Evolutionary conservation across 2,797 vertebrate genomes (phyloP).

Genomic region (Sebastes flavidus): DNA sequence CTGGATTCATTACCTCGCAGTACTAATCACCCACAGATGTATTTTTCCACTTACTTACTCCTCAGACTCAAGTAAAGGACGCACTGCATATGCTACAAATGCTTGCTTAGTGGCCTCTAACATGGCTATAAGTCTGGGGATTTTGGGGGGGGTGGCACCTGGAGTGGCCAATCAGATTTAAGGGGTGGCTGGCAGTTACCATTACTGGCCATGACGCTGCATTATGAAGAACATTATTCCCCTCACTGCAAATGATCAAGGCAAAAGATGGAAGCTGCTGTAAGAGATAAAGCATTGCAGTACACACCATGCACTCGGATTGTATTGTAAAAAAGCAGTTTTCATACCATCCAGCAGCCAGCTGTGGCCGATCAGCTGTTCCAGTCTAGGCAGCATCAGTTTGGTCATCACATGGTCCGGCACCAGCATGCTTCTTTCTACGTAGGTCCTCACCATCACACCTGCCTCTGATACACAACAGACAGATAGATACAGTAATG

Average conservation of each 20-base stretch:
- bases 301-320: neutral
- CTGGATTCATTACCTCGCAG: neutral
- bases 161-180: constrained; percentile 56
- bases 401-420: constrained; percentile 93
- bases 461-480: constrained; percentile 74
- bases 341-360: constrained; percentile 93
- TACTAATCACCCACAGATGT: constrained; percentile 21
- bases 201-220: neutral
- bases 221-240: neutral
- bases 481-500: constrained; percentile 9
- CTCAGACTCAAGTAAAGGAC: neutral
- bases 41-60: neutral
- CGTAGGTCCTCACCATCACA: constrained; percentile 88
- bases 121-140: neutral
- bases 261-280: neutral
- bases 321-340: neutral
- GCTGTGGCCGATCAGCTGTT: constrained; percentile 85
- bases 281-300: neutral
- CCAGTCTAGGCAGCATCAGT: constrained; percentile 88
- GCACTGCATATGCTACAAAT: neutral
- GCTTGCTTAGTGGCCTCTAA: neutral
- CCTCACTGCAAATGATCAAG: neutral
- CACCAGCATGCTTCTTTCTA: constrained; percentile 88
- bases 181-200: constrained; percentile 16
- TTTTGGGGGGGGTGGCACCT: constrained; percentile 40